Conservation (phyloP, 2,888 invertebrate genomes). For the Polymixis lichenea region DNA sequence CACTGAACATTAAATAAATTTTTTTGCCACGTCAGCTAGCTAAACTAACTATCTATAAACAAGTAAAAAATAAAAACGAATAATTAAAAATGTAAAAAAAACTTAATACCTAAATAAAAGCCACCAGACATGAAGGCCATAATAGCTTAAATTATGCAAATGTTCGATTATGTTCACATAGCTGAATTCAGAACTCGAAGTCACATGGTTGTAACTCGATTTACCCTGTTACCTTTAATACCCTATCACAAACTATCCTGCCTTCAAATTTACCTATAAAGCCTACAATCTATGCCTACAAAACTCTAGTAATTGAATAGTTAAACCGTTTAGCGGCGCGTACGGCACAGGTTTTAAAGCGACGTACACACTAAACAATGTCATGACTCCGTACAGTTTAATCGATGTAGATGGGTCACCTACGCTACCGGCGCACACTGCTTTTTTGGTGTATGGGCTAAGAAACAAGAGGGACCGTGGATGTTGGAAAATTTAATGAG, state of each 20-base stretch:
- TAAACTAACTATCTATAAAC: too few species aligned
- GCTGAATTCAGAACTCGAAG: too few species aligned
- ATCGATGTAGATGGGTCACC: constrained; percentile 66
- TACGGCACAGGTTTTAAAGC: constrained; percentile 45
- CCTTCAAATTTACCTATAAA: constrained; percentile 6
- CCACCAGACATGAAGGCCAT: too few species aligned
- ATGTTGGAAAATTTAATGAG: not conserved
- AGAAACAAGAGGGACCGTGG: not conserved
- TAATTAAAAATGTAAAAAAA: too few species aligned
- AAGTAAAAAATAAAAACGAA: too few species aligned
- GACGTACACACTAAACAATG: constrained; percentile 51
- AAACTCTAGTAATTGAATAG: constrained; percentile 46
- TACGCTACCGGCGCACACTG: constrained; percentile 51
- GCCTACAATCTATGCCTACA: not conserved
- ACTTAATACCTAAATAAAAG: too few species aligned
- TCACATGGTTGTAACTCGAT: too few species aligned
- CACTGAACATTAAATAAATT: too few species aligned
- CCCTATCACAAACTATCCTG: not conserved
- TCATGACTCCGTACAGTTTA: constrained; percentile 55
- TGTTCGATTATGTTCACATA: too few species aligned
- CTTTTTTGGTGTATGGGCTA: constrained; percentile 51
- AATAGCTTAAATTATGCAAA: too few species aligned
- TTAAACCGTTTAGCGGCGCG: constrained; percentile 21
- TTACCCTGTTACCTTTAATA: not conserved
- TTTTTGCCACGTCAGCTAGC: too few species aligned